Percentiles rank a stretch among this genome's conserved stretches.
Conservation (phyloP, 2,113 vertebrate species). For the Cryptomyrus ogoouensis region DNA sequence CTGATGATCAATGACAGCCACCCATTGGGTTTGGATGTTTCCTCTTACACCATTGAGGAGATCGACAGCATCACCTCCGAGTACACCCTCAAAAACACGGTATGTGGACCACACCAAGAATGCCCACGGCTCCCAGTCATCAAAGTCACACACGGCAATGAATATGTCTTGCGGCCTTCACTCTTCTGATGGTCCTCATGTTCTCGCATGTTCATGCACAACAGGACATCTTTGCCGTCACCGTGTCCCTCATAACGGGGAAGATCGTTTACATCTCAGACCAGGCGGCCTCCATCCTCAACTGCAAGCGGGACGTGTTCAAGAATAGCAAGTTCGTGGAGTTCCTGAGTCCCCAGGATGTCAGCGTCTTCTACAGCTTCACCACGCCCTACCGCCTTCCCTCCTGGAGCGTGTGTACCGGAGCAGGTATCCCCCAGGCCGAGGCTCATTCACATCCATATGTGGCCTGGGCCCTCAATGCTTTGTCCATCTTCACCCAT, state of each 20-base stretch:
- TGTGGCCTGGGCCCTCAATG: neutral
- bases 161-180: neutral
- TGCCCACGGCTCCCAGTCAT: neutral
- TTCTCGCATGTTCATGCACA: neutral
- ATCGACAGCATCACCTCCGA: slow-evolving; percentile 80
- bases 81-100: slow-evolving; percentile 77
- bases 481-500: neutral
- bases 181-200: neutral
- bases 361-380: slow-evolving; percentile 86
- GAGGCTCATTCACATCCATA: neutral
- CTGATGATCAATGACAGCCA: slow-evolving; percentile 75
- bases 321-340: slow-evolving; percentile 84
- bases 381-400: slow-evolving; percentile 80
- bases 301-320: slow-evolving; percentile 74
- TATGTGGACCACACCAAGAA: slow-evolving; percentile 48
- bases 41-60: slow-evolving; percentile 77
- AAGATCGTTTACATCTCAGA: slow-evolving; percentile 85
- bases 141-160: neutral
- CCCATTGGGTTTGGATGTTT: slow-evolving; percentile 66
- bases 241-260: slow-evolving; percentile 82
- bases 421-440: slow-evolving; percentile 61
- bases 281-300: slow-evolving; percentile 79
- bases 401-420: slow-evolving; percentile 75
- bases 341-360: slow-evolving; percentile 83
- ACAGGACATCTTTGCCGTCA: slow-evolving; percentile 88